These are phyloP conservation scores for Drosophila niveifrons DNA, from an alignment of 2,888 invertebrate genomes.

Conservation along the genomic window DNA sequence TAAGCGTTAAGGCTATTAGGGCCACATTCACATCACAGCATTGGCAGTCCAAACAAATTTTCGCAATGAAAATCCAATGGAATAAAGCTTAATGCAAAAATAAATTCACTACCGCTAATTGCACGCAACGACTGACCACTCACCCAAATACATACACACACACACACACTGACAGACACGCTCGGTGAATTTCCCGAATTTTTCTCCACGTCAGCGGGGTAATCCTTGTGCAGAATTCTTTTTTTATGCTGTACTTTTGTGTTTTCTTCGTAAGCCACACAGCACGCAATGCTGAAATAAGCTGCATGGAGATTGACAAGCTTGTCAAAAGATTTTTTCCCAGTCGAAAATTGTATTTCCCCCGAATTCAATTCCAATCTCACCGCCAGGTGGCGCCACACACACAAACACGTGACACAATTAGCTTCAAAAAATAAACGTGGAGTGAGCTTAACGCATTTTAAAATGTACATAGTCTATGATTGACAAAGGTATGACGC, in stretches of 20 bases:
- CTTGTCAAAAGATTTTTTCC: conserved; percentile 50
- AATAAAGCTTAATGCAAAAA: conserved; percentile 62
- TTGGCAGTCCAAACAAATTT: conserved; percentile 26
- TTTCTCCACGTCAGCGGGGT: conserved; percentile 21
- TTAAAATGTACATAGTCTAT: conserved; percentile 35
- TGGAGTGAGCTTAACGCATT: conserved; percentile 10
- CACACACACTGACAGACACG: conserved; percentile 2
- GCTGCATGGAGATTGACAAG: conserved; percentile 54
- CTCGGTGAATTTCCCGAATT: conserved; percentile 21
- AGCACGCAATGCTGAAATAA: conserved; percentile 47
- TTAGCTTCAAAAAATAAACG: conserved; percentile 13
- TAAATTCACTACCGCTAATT: conserved; percentile 59
- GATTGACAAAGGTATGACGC: conserved; percentile 52
- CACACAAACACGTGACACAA: conserved; percentile 26
- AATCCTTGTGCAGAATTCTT: conserved; percentile 35
- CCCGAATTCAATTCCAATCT: not conserved
- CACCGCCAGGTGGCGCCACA: conserved; percentile 23
- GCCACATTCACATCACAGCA: conserved; percentile 10
- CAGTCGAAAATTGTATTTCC: conserved; percentile 11
- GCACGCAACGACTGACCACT: conserved; percentile 41
- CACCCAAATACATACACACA: conserved; percentile 12
- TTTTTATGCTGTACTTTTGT: conserved; percentile 29
- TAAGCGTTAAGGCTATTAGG: conserved; percentile 54
- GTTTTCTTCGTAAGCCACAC: conserved; percentile 16
- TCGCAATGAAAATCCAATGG: conserved; percentile 33